Percentiles rank a stretch among this genome's conserved stretches.
Evolutionary conservation across 2,888 invertebrate genomes (phyloP).

Genomic region (Rhagium mordax): DNA sequence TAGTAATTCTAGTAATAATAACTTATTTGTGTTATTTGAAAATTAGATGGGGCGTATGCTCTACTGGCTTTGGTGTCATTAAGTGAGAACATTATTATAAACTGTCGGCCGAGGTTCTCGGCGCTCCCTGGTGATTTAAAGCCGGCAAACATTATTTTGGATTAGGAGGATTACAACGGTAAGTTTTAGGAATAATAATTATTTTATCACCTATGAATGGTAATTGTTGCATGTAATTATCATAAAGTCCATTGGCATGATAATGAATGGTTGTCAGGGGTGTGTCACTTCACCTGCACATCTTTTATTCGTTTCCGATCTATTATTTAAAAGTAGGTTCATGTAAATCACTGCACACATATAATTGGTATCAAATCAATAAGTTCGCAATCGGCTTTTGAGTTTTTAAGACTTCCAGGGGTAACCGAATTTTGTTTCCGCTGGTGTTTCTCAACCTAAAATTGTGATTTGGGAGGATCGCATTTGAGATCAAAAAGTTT

Average conservation of each 20-base stretch:
- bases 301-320: conserved; percentile 9
- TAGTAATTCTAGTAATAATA: conserved; percentile 14
- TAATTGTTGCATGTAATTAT: conserved; percentile 22
- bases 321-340: conserved; percentile 9
- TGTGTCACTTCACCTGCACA: conserved; percentile 47
- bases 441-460: neutral
- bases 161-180: conserved; percentile 49
- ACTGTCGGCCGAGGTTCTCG: conserved; percentile 43
- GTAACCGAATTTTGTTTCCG: neutral
- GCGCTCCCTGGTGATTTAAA: conserved; percentile 44
- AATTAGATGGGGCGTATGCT: conserved; percentile 65
- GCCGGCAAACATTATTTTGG: conserved; percentile 43
- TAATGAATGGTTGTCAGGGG: conserved; percentile 43
- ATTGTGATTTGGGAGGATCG: neutral
- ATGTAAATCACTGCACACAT: conserved; percentile 1
- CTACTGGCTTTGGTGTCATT: conserved; percentile 57
- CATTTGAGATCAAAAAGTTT: neutral
- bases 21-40: conserved; percentile 32
- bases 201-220: neutral
- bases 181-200: conserved; percentile 27
- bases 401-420: neutral
- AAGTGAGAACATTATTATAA: conserved; percentile 45
- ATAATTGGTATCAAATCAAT: neutral
- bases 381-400: neutral
- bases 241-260: neutral